phyloP scores from a whole-genome alignment of 2,113 vertebrate species.

The Xenopus borealis region DNA sequence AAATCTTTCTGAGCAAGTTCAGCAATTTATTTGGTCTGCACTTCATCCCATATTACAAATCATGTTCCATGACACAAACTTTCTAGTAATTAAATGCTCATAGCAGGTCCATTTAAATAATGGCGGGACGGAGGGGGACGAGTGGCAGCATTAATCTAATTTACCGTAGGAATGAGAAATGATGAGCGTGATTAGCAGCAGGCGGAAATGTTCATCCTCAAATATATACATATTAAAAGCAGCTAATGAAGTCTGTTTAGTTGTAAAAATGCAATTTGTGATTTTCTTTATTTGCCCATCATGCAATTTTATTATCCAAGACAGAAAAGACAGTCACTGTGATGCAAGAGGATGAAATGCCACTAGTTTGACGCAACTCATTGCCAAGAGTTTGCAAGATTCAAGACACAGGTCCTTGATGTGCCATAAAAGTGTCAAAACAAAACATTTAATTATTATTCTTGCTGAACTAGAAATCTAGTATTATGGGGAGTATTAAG shows the following conservation, averaged over 20 bases:
- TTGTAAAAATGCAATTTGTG: neutral
- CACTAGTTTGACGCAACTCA: constrained; percentile 31
- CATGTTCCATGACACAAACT: no score
- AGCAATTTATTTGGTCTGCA: no score
- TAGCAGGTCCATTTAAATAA: neutral
- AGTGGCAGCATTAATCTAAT: no score
- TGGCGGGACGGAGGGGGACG: neutral
- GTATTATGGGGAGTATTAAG: constrained; percentile 32
- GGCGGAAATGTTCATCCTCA: no score
- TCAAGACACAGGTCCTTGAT: constrained; percentile 8
- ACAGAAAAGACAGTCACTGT: constrained; percentile 1
- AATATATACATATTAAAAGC: no score
- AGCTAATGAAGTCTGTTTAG: no score
- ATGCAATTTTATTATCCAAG: neutral
- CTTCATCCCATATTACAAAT: no score
- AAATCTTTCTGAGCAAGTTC: no score
- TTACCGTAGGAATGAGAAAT: no score
- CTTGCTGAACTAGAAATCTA: constrained; percentile 36
- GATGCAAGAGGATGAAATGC: constrained; percentile 35
- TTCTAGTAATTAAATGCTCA: no score
- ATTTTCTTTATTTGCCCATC: neutral
- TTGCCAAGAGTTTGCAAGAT: constrained; percentile 29
- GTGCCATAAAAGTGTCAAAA: constrained; percentile 38
- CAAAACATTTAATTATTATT: constrained; percentile 44
- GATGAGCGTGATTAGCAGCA: no score